Conservation (phyloP, 2,797 vertebrate genomes). For the Bryconaethiops microstoma region DNA sequence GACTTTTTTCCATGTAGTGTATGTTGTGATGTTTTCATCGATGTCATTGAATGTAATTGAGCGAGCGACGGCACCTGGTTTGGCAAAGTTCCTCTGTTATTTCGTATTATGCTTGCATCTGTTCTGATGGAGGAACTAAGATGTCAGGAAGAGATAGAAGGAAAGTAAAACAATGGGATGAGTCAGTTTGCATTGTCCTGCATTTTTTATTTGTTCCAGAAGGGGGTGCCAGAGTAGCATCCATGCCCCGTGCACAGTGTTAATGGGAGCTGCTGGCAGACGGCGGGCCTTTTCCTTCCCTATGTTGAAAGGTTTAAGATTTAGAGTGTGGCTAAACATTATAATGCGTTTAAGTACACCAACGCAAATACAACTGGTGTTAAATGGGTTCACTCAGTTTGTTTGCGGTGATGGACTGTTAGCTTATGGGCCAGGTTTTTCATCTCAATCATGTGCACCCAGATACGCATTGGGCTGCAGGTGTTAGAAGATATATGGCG, state of each 20-base stretch:
- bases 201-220: conserved; percentile 5
- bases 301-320: background rate
- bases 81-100: too few species aligned
- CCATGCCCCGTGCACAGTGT: background rate
- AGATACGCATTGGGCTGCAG: conserved; percentile 6
- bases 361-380: background rate
- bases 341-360: background rate
- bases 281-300: background rate
- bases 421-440: too few species aligned
- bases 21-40: too few species aligned
- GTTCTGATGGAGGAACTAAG: too few species aligned
- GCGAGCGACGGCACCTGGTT: too few species aligned
- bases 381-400: conserved; percentile 20
- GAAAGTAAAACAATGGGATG: too few species aligned
- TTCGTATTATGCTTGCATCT: too few species aligned
- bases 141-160: too few species aligned
- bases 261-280: background rate
- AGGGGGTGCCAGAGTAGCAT: conserved; percentile 19
- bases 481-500: conserved; percentile 39
- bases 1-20: too few species aligned
- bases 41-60: too few species aligned
- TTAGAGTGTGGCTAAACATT: background rate
- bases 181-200: background rate
- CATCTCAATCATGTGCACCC: background rate
- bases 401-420: background rate